Evolutionary conservation across 2,113 vertebrate genomes (phyloP).

Genomic region (Takifugu flavidus): DNA sequence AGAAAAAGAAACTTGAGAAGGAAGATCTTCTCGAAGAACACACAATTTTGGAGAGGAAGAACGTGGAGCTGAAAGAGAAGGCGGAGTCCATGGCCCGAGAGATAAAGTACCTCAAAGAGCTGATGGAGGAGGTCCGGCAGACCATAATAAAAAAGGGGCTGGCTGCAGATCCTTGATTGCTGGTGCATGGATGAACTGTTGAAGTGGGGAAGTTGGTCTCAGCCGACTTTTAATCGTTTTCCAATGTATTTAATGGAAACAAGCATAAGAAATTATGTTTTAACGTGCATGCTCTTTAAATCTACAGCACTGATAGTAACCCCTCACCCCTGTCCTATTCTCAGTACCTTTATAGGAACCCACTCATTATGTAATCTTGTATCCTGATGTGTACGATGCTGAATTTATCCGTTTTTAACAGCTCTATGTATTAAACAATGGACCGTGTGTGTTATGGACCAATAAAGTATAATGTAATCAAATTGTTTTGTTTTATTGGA

Average conservation of each 20-base stretch:
- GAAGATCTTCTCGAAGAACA: conserved; percentile 76
- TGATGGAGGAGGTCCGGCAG: conserved; percentile 86
- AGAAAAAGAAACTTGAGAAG: conserved; percentile 87
- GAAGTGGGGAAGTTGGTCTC: not conserved
- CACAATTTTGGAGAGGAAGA: conserved; percentile 80
- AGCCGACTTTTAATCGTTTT: not conserved
- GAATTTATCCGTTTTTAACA: not conserved
- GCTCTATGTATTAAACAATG: no score
- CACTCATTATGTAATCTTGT: conserved; percentile 22
- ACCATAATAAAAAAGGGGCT: conserved; percentile 74
- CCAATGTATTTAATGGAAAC: not conserved
- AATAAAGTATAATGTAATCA: no score
- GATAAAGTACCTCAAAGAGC: conserved; percentile 90
- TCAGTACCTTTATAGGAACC: conserved; percentile 27
- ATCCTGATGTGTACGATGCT: not conserved
- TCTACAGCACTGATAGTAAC: no score
- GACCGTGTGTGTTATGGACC: no score
- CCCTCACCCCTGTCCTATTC: not conserved
- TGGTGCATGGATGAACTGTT: not conserved
- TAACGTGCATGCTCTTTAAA: not conserved
- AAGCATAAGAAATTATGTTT: not conserved
- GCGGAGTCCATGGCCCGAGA: conserved; percentile 86
- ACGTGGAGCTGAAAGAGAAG: conserved; percentile 82
- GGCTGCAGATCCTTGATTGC: conserved; percentile 39
- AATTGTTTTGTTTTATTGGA: not conserved